These are phyloP conservation scores for Zaprionus ghesquierei DNA, from an alignment of 1,140 invertebrate species.

Conservation along the genomic window DNA sequence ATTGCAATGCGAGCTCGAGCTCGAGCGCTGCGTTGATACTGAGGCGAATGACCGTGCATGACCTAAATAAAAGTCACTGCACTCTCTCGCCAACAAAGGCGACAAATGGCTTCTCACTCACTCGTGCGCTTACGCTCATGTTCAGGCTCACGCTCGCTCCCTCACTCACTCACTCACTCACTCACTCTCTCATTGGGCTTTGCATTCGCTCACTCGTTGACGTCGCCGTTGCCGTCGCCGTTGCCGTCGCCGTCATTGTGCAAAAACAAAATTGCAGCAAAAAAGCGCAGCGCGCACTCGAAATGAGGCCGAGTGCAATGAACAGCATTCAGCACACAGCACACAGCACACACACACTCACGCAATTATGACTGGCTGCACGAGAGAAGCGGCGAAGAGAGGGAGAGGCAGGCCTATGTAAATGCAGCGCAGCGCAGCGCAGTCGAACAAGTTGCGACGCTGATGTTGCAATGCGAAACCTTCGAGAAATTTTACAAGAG, in stretches of 20 bases:
- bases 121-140: background rate
- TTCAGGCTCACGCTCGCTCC: background rate
- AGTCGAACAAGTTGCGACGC: conserved; percentile 66
- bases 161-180: conserved; percentile 9
- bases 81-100: conserved; percentile 67
- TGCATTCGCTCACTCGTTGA: conserved; percentile 18
- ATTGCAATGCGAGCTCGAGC: conserved; percentile 29
- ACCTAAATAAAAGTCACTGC: conserved; percentile 83
- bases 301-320: conserved; percentile 82
- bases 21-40: conserved; percentile 41
- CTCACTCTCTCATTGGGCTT: background rate
- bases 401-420: conserved; percentile 37
- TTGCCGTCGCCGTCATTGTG: conserved; percentile 43
- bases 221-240: conserved; percentile 29
- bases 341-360: background rate
- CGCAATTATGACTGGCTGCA: background rate
- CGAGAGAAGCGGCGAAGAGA: background rate
- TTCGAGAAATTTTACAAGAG: conserved; percentile 82
- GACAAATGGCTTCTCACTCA: conserved; percentile 50
- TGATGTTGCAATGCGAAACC: conserved; percentile 80
- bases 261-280: conserved; percentile 70
- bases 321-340: conserved; percentile 79
- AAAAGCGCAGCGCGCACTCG: conserved; percentile 46
- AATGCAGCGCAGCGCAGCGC: conserved; percentile 52
- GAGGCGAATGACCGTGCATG: conserved; percentile 83